These are phyloP conservation scores for Apotomis capreana DNA, from an alignment of 2,888 invertebrate genomes.

Conservation along the genomic window DNA sequence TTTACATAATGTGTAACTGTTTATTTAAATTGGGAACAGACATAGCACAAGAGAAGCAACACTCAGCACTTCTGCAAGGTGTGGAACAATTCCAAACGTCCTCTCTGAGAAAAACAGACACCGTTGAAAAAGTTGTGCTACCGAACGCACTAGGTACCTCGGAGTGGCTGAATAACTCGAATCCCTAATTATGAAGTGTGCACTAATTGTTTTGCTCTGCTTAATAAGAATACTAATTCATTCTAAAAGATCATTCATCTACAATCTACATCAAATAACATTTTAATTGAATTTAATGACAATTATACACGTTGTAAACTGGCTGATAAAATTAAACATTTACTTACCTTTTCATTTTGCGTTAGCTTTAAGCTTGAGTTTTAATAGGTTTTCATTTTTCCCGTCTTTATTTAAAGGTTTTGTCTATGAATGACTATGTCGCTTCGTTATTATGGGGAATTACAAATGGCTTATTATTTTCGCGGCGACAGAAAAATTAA, in stretches of 20 bases:
- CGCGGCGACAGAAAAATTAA: too few relatives aligned
- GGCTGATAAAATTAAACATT: too few relatives aligned
- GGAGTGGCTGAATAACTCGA: constrained; percentile 44
- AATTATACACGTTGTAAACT: too few relatives aligned
- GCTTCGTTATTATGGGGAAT: too few relatives aligned
- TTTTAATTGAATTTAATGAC: too few relatives aligned
- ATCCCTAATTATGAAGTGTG: constrained; percentile 11
- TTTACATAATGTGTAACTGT: neutral
- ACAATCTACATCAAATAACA: too few relatives aligned
- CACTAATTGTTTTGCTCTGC: constrained; percentile 22
- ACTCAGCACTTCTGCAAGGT: constrained; percentile 89
- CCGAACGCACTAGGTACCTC: constrained; percentile 92
- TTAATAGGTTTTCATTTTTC: too few relatives aligned
- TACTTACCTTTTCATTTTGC: too few relatives aligned
- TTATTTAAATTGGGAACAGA: constrained; percentile 70
- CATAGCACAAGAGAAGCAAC: constrained; percentile 89
- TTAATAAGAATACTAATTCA: constrained; percentile 1
- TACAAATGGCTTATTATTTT: too few relatives aligned
- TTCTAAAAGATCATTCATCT: neutral
- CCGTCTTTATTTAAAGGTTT: too few relatives aligned
- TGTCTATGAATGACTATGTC: too few relatives aligned
- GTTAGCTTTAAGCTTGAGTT: too few relatives aligned
- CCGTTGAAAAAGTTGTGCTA: constrained; percentile 91
- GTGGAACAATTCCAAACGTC: constrained; percentile 90
- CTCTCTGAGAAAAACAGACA: constrained; percentile 89